phyloP scores from a whole-genome alignment of 1,140 invertebrate genomes.

The Ceratina calcarata region DNA sequence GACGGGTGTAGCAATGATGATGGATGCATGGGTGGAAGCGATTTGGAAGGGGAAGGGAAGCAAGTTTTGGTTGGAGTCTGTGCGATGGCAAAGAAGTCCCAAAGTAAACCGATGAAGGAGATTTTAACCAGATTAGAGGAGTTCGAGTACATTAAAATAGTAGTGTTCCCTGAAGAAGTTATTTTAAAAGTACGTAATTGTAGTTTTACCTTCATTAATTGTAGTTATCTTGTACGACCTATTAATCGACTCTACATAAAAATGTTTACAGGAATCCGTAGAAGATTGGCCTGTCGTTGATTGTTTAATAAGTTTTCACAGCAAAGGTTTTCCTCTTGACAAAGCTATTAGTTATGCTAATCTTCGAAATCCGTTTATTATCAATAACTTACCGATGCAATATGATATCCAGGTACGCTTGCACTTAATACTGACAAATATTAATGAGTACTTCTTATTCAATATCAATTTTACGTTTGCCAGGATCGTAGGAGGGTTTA shows the following conservation, averaged over 20 bases:
- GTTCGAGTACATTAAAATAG: slow-evolving; percentile 97
- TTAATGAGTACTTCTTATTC: slow-evolving; percentile 3
- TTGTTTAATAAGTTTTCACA: slow-evolving; percentile 99
- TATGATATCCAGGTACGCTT: slow-evolving; percentile 93
- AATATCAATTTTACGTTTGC: slow-evolving; percentile 50
- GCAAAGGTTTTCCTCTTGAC: slow-evolving; percentile 97
- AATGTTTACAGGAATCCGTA: slow-evolving; percentile 89
- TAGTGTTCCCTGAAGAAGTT: slow-evolving; percentile 96
- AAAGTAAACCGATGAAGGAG: slow-evolving; percentile 99
- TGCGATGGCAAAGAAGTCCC: slow-evolving; percentile 99
- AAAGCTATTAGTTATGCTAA: slow-evolving; percentile 99
- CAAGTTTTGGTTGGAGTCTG: slow-evolving; percentile 97
- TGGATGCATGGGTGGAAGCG: slow-evolving; percentile 74
- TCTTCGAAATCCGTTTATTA: slow-evolving; percentile 96
- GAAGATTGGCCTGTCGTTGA: slow-evolving; percentile 99
- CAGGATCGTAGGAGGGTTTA: slow-evolving; percentile 96
- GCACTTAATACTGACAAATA: background rate
- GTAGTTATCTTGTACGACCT: background rate
- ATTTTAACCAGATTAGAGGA: slow-evolving; percentile 96
- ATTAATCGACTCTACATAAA: background rate
- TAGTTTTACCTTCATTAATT: background rate
- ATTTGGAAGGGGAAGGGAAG: slow-evolving; percentile 84
- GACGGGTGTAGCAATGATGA: slow-evolving; percentile 83
- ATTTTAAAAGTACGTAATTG: slow-evolving; percentile 89
- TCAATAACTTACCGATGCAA: slow-evolving; percentile 99